Percentiles rank a stretch among this genome's conserved stretches.
These are phyloP conservation scores for Pseudorhombus dupliciocellatus DNA, from an alignment of 2,113 vertebrate species.

Conservation along the genomic window DNA sequence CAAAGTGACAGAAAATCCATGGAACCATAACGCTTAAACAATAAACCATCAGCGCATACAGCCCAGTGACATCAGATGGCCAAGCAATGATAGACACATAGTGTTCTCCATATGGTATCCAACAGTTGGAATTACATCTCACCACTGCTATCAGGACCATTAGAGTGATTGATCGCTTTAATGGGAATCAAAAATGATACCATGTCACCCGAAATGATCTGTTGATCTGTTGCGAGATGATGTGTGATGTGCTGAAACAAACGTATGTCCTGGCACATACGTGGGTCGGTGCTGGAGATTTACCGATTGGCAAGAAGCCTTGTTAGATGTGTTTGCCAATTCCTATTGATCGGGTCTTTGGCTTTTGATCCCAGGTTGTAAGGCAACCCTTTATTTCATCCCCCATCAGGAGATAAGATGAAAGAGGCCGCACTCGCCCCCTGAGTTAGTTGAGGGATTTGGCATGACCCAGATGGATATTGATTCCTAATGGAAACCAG, in stretches of 20 bases:
- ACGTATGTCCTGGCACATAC: conserved; percentile 49
- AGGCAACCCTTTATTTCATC: conserved; percentile 19
- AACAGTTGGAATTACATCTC: conserved; percentile 67
- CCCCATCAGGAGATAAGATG: conserved; percentile 37
- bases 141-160: conserved; percentile 52
- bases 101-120: conserved; percentile 57
- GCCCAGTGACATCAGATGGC: conserved; percentile 62
- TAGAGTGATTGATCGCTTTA: conserved; percentile 68
- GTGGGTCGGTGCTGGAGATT: conserved; percentile 46
- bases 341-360: conserved; percentile 51
- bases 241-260: conserved; percentile 37
- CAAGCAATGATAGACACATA: conserved; percentile 69
- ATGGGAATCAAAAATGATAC: conserved; percentile 54
- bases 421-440: conserved; percentile 32
- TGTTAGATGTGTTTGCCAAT: conserved; percentile 48
- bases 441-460: conserved; percentile 66
- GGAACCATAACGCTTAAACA: conserved; percentile 72
- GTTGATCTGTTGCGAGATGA: conserved; percentile 13
- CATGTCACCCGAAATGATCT: conserved; percentile 21
- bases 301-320: conserved; percentile 31
- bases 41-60: conserved; percentile 74
- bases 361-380: conserved; percentile 45
- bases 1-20: conserved; percentile 78
- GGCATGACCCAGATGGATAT: conserved; percentile 59
- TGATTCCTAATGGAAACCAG: conserved; percentile 60